A percentile compares a stretch with the other conserved stretches of the same genome.
Evolutionary conservation across 1,140 invertebrate species (phyloP).

Genomic region (Drosophila pseudoananassae): DNA sequence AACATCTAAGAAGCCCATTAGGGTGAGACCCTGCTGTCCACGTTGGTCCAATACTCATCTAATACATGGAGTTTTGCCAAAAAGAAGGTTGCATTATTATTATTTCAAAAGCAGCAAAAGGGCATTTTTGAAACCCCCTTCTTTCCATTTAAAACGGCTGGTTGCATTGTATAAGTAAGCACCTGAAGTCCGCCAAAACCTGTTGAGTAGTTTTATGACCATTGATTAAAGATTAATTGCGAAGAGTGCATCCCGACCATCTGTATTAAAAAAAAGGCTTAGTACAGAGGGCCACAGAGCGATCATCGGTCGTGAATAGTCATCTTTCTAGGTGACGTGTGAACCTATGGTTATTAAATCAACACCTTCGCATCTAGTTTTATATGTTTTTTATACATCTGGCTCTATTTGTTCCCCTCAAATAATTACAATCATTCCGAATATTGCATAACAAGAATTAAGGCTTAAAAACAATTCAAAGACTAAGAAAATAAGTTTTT

Average conservation of each 20-base stretch:
- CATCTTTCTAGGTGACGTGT: neutral
- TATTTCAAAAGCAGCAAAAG: neutral
- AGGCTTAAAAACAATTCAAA: no score
- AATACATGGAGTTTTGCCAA: neutral
- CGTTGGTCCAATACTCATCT: neutral
- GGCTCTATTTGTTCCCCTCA: no score
- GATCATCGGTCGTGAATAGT: slow-evolving; percentile 1
- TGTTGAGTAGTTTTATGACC: neutral
- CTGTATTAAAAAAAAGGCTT: neutral
- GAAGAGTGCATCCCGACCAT: neutral
- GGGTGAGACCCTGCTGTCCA: neutral
- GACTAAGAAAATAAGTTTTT: no score
- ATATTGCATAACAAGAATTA: no score
- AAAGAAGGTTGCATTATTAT: neutral
- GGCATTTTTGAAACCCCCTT: no score
- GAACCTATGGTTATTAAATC: neutral
- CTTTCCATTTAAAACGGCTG: neutral
- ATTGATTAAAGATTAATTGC: neutral
- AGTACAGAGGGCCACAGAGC: neutral
- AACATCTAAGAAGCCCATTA: neutral
- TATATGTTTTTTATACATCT: neutral
- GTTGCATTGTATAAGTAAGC: neutral
- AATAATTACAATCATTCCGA: no score
- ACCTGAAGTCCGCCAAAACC: no score
- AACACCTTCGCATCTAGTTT: neutral